Base-by-base conservation (phyloP, 2,888 invertebrate species). In the Terebella lapidaria region DNA sequence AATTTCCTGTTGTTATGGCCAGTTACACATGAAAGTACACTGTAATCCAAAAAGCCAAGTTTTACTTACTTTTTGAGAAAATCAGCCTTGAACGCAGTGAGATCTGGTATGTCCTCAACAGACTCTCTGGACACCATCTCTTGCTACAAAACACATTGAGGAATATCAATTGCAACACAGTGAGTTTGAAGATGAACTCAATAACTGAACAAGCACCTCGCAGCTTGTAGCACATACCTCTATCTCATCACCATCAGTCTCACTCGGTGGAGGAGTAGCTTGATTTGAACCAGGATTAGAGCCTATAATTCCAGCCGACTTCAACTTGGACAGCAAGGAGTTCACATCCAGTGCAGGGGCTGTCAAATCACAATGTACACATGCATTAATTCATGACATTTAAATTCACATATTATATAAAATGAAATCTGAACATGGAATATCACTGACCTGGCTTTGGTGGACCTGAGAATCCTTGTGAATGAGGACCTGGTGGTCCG, bases 31-130 rank as follows among this genome's bases (percentile, higher is more conserved):
- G n/a, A 35, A 35, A 35, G 10, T 35, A 35, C n/a, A 15, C n/a
- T 10, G 10, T n/a, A 35, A 35, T 35, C n/a, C n/a, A 35, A 15
- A 35, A 35, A 35, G n/a, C n/a, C 10, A 35, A 15, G 42, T 35
- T n/a, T 35, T 27, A 71, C 73, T 70, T 68, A 78, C 78, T 62
- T 67, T 67, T 74, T 77, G 59, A 77, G 58, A 22, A 66, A 69
- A 4, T 62, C 65, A 3, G 64, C 47, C 45, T 73, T 68, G 56
- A 76, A 71, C 24, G 72, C 72, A n/a, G 71, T 67, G 51, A 77
- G 64, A 56, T 76, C 72, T 18, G 76, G 76, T 53, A 77, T 64
- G 46, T 70, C 69, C 35, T 71, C 71, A 56, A 67, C 47, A 10
- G 49, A 22, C 24, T 49, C 42, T 35, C 42, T 35, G 10, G 10